Evolutionary conservation across 30 jellyfish, hydroid and myxozoan species (phyloP), one percentile per base, ranked within the genome.

Genomic region (Turritopsis dohrnii): DNA sequence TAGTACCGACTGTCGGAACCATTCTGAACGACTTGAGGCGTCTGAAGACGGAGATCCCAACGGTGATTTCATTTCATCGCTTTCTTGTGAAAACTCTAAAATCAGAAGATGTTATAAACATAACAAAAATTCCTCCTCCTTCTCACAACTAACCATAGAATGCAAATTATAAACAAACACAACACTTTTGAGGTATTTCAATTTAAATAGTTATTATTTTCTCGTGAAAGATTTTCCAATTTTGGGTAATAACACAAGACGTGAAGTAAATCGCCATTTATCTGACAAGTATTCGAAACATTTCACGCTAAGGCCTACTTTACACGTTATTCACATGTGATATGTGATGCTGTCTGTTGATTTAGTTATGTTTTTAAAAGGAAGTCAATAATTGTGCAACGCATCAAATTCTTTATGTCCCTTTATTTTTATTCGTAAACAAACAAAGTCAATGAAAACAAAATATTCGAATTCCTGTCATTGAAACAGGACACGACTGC

Each of bases 1-100:
- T 85, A 91, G 60, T 21, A 91, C 97, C 18, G 97, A 87, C 52
- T 89, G 80, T 65, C 91, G 69, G 21, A 87, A 93, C 97, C 97
- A 91, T 31, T 89, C 96, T 27, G 96, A 72, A 22, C 77, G 52
- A 28, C 54, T 80, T 22, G 87, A 53, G 24, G 30, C 29, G n/a
- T 52, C 72, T 17, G 72, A 53, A 28, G 52, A 60, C 72, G 85
- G 72, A 19, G 72, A 77, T 27, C 31, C 30, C 77, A 27, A 27
- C 28, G 77, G 31, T 9, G 77, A 69, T 69, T 21, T 69, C 71
- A 77, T 77, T 77, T 52, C 52, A 19, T n/a, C 23, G 24, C 41
- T 77, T 16, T 25, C 72, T 1, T 24, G 22, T 77, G 71, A 77
- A 17, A n/a, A 52, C 20, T 77, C 85, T 77, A 77, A 25, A 77